Conservation (phyloP, 2,797 vertebrate species). For the Octomys mimax region DNA sequence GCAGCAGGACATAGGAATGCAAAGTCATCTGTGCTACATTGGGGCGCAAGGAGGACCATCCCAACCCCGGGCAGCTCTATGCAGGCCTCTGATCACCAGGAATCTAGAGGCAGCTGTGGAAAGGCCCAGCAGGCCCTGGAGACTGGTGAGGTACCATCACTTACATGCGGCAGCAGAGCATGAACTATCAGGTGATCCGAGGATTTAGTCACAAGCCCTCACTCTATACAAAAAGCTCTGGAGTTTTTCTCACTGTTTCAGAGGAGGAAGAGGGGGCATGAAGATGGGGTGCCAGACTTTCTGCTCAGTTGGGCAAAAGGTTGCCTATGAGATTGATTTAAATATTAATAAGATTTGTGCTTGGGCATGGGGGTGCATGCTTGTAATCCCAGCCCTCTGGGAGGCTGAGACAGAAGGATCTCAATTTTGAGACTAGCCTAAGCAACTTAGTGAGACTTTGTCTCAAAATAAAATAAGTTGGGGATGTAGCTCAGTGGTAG, state of each 20-base stretch:
- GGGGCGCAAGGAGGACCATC: neutral
- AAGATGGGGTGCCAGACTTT: neutral
- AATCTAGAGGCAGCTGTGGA: fast-evolving
- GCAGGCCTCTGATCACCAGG: neutral
- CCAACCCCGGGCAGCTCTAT: neutral
- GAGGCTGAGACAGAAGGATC: neutral
- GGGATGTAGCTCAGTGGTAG: neutral
- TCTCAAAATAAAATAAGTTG: neutral
- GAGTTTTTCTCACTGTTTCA: neutral
- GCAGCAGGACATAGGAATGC: too few relatives aligned
- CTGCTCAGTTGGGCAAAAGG: neutral
- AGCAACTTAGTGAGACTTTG: neutral
- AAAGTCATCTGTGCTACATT: neutral
- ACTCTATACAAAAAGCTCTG: neutral
- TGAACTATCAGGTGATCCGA: fast-evolving
- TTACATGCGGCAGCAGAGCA: neutral
- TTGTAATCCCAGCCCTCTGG: neutral
- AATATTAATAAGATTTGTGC: neutral
- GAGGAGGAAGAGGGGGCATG: neutral
- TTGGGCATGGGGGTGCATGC: neutral
- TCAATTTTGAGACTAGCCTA: neutral
- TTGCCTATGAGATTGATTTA: neutral
- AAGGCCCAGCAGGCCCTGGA: fast-evolving
- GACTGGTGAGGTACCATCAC: fast-evolving
- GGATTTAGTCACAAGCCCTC: neutral